Percentiles rank a stretch among this genome's conserved stretches.
phyloP scores from a whole-genome alignment of 2,888 invertebrate genomes.

The Habrosyne pyritoides region DNA sequence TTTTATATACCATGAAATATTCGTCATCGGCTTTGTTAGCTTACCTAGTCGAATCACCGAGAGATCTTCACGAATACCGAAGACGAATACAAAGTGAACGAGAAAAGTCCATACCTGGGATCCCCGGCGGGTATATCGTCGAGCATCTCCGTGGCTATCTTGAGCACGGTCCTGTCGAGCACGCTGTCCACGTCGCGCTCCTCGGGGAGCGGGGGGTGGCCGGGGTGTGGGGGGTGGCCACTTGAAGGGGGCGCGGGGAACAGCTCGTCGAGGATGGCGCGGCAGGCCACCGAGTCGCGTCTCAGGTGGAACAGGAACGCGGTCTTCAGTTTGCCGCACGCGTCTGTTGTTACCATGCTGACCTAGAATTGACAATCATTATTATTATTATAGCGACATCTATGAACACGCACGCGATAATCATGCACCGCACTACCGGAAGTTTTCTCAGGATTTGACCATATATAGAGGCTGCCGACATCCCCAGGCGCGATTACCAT shows the following conservation, averaged over 20 bases:
- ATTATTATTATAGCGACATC: no score
- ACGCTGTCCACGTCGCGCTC: slow-evolving; percentile 54
- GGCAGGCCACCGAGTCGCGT: slow-evolving; percentile 62
- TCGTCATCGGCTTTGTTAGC: no score
- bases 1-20: no score
- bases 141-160: slow-evolving; percentile 89
- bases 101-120: slow-evolving; percentile 78
- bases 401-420: no score
- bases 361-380: slow-evolving; percentile 49
- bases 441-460: no score
- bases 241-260: slow-evolving; percentile 66
- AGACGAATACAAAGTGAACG: no score
- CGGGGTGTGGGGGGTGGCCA: slow-evolving; percentile 68
- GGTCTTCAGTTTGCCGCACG: slow-evolving; percentile 85
- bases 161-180: slow-evolving; percentile 63
- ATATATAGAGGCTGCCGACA: no score
- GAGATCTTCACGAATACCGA: no score
- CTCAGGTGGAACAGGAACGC: slow-evolving; percentile 91
- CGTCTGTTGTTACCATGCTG: slow-evolving; percentile 59
- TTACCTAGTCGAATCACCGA: no score
- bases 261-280: slow-evolving; percentile 49
- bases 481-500: no score
- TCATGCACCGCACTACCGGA: no score
- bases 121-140: slow-evolving; percentile 95
- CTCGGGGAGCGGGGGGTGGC: slow-evolving; percentile 21